Percentiles rank a stretch among this genome's conserved stretches.
Evolutionary conservation across 2,113 vertebrate species (phyloP).

Genomic region (Megalops atlanticus): DNA sequence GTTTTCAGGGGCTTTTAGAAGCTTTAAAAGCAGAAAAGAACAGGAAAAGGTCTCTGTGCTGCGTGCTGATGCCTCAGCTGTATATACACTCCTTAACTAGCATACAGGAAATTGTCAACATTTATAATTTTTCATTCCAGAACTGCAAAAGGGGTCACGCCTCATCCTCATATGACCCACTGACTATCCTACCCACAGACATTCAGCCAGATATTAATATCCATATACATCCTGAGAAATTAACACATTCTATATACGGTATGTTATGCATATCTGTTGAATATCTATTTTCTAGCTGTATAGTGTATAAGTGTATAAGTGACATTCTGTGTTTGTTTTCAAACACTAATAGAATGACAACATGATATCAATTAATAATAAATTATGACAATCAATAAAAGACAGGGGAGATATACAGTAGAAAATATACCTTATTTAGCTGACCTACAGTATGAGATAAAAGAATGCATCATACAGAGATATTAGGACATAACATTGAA

Average conservation of each 20-base stretch:
- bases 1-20: neutral
- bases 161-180: neutral
- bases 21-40: neutral
- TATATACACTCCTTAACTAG: slow-evolving; percentile 16
- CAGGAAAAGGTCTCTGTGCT: neutral
- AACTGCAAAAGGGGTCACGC: neutral
- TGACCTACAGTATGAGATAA: slow-evolving; percentile 21
- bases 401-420: no score
- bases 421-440: no score
- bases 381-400: no score
- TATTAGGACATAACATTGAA: slow-evolving; percentile 14
- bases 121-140: slow-evolving; percentile 23
- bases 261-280: no score
- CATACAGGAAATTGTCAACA: slow-evolving; percentile 23
- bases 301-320: no score
- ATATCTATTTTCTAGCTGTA: no score
- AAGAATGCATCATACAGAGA: slow-evolving; percentile 21
- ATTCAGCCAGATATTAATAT: neutral
- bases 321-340: no score
- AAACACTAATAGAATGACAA: no score
- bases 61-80: neutral
- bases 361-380: no score
- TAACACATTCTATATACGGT: no score
- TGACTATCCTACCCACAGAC: neutral
- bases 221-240: no score